Evolutionary conservation across 1,140 invertebrate species (phyloP).

Genomic region (Lepidurus packardi): DNA sequence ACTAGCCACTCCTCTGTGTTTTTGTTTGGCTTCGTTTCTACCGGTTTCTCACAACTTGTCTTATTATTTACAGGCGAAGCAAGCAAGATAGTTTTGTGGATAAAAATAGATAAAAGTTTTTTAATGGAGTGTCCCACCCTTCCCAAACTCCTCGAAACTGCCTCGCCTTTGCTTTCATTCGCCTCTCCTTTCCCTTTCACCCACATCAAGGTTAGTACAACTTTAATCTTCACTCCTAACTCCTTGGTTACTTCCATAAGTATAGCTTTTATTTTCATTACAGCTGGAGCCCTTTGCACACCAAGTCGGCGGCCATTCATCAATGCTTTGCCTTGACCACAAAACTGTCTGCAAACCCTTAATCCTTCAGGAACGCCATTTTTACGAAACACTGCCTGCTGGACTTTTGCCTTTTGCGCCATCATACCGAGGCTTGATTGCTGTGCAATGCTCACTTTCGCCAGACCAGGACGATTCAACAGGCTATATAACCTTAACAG

Average conservation of each 20-base stretch:
- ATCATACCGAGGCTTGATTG: conserved; percentile 46
- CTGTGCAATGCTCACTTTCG: conserved; percentile 37
- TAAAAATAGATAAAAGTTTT: not conserved
- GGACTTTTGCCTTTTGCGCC: conserved; percentile 51
- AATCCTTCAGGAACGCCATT: conserved; percentile 51
- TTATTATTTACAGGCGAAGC: not conserved
- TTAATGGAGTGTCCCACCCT: not conserved
- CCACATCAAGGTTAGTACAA: not conserved
- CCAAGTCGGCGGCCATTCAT: conserved; percentile 56
- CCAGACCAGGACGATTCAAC: conserved; percentile 43
- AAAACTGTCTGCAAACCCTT: conserved; percentile 57
- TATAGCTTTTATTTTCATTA: conserved; percentile 36
- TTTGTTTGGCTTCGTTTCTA: not conserved
- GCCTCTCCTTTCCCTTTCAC: not conserved
- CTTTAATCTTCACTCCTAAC: not conserved
- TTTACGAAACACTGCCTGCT: conserved; percentile 53
- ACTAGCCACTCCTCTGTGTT: not conserved
- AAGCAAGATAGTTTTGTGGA: too few species aligned
- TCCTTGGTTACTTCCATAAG: not conserved
- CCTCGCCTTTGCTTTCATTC: not conserved
- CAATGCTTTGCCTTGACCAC: conserved; percentile 53
- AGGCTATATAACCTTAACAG: conserved; percentile 50
- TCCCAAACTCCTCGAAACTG: not conserved
- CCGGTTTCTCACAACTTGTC: not conserved
- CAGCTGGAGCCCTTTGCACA: conserved; percentile 52